Evolutionary conservation across 2,888 invertebrate genomes (phyloP), one percentile per base, ranked within the genome.

Genomic region (Nephrotoma guestfalica): DNA sequence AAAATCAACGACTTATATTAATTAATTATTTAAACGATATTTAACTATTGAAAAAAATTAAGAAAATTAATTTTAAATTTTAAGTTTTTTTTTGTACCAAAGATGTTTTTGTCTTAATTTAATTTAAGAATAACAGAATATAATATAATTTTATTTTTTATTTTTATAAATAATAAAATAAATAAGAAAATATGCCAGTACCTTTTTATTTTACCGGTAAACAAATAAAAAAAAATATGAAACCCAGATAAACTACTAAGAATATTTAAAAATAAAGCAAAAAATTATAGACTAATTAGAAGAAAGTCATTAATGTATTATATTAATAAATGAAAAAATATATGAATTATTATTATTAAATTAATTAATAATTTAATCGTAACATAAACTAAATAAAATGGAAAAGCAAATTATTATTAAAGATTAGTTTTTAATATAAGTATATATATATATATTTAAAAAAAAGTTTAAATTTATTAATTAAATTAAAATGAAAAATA

Each of bases 221-320:
- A 71, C 71, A 71, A 71, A 71, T 30, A 71, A 88, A 42, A 86
- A 57, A n/a, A 57, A 47, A 47, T 13, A 47, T 13, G 3, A 47
- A 43, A 71, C 18, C 30, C 71, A 86, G 71, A 86, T 86, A 93
- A 91, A 92, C 91, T 90, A 91, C 89, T 90, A 91, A 86, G 40
- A 83, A 85, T 87, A 83, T 86, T 71, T 57, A 57, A 57, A 57
- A 57, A 18, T 57, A 71, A 71, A 71, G 30, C 30, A 30, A 30
- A 71, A 71, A 71, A 71, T 71, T 71, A 71, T 71, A 71, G 71
- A 71, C 71, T 71, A 71, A 71, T 71, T 71, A 71, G 71, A 71
- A 71, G 71, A 71, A 71, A 71, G 71, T 71, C 71, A 71, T 71
- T 71, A 71, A 71, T 71, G 71, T 71, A 71, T 30, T 71, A 30